Evolutionary conservation across 2,113 vertebrate species (phyloP).

Genomic region (Lasiurus cinereus): DNA sequence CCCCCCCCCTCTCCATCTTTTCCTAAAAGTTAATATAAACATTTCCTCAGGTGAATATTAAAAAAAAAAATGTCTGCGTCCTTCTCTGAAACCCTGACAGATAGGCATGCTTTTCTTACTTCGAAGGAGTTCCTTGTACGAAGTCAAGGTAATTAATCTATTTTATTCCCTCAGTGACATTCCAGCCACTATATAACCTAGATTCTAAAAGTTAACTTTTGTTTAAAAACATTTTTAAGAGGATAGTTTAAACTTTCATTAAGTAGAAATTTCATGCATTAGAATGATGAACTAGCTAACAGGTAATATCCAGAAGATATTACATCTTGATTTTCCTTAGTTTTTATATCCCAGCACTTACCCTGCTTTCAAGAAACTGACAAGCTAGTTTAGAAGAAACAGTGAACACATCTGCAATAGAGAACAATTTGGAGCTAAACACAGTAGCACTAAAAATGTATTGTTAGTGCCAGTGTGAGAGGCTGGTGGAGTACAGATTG

Average conservation of each 20-base stretch:
- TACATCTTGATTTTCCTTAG: neutral
- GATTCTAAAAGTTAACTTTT: constrained; percentile 67
- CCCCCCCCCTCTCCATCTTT: neutral
- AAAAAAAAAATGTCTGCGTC: neutral
- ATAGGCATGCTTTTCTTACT: constrained; percentile 8
- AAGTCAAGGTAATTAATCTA: constrained; percentile 77
- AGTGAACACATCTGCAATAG: neutral
- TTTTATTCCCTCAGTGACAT: constrained; percentile 59
- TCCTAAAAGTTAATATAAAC: neutral
- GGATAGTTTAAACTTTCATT: neutral
- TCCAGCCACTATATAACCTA: neutral
- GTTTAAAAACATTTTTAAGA: constrained; percentile 37
- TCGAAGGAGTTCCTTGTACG: constrained; percentile 27
- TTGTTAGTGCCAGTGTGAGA: neutral
- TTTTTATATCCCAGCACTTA: neutral
- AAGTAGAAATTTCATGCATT: neutral
- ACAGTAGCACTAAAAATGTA: neutral
- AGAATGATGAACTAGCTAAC: neutral
- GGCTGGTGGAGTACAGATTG: neutral
- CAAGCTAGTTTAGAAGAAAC: neutral
- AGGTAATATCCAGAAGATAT: neutral
- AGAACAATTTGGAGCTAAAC: neutral
- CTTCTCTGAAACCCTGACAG: neutral
- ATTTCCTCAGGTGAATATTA: neutral
- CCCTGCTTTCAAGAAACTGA: neutral